Conservation (phyloP, 2,888 invertebrate species). For the Micoletzkya japonica region DNA sequence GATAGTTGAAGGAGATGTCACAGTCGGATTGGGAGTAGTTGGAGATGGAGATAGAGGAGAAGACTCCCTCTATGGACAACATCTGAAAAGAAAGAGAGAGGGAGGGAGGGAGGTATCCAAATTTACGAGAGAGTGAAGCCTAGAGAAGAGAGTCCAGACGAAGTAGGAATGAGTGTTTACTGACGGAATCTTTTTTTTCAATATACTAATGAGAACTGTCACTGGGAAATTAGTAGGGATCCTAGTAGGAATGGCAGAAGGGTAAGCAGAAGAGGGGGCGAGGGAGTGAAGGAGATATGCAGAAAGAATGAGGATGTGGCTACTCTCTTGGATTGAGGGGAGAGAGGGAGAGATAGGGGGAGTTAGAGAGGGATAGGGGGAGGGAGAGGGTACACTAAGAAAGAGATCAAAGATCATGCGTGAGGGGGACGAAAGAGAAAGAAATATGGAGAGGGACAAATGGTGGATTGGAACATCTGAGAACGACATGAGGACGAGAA, state of each 20-base stretch:
- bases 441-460: background rate
- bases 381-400: background rate
- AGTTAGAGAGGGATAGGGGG: background rate
- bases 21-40: slow-evolving; percentile 43
- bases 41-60: slow-evolving; percentile 40
- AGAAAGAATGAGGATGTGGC: background rate
- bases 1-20: slow-evolving; percentile 36
- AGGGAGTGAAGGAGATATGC: background rate
- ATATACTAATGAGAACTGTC: background rate
- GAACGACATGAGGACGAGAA: background rate
- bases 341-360: background rate
- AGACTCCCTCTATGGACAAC: slow-evolving; percentile 6
- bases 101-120: background rate
- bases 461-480: background rate
- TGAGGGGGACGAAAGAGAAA: background rate
- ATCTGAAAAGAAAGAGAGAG: too few relatives aligned
- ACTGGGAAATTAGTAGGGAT: background rate
- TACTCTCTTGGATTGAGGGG: too few relatives aligned
- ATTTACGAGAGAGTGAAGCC: background rate
- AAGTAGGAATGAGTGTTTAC: background rate
- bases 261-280: background rate
- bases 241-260: background rate
- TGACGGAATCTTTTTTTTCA: too few relatives aligned
- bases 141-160: background rate
- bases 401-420: background rate